Base-by-base conservation (phyloP, 2,113 vertebrate genomes). In the Oreochromis spilurus region DNA sequence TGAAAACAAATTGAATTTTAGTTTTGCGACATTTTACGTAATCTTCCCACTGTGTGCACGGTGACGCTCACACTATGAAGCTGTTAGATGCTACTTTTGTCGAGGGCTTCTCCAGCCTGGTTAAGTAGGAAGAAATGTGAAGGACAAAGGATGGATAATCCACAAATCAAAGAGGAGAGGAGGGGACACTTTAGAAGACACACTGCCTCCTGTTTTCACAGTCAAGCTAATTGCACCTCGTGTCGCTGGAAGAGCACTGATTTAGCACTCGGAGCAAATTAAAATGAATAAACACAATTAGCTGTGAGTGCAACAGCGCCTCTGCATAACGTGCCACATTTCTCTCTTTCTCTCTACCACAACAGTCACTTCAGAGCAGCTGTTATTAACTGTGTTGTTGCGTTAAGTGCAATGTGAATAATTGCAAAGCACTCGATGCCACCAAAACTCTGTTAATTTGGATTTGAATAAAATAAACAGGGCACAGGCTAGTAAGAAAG, bases 261-360 rank as follows among this genome's bases (percentile, higher is more conserved):
- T 96, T 96, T 96, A 95, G 94, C 93, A 95, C 95, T 96, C 90
- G 78, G 93, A 94, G 94, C 93, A 95, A 96, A 97, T 96, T 95
- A 96, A 96, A 95, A 96, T 91, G 91, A 96, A 96, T 96, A 96
- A 95, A 96, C 95, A 96, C 92, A 96, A 96, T 96, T 96, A 96
- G 90, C 85, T 84, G 86, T 70, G 77, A 93, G 93, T 91, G 92
- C 87, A 93, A 93, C 93, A 93, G 89, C 81, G 38, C 90, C 81
- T 75, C 62, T 84, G 84, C 89, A 84, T 80, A 84, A 87, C 52
- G 48, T 88, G 88, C 24, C 1, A 9, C 86, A 91, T 91, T 85
- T 88, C 94, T 92, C 87, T 72, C 79, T 84, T 78, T 87, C 85
- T 58, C 89, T 85, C 93, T 38, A 81, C 83, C 5, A 87, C 58